Evolutionary conservation across 2,888 invertebrate genomes (phyloP).

Genomic region (Acholoe squamosa): DNA sequence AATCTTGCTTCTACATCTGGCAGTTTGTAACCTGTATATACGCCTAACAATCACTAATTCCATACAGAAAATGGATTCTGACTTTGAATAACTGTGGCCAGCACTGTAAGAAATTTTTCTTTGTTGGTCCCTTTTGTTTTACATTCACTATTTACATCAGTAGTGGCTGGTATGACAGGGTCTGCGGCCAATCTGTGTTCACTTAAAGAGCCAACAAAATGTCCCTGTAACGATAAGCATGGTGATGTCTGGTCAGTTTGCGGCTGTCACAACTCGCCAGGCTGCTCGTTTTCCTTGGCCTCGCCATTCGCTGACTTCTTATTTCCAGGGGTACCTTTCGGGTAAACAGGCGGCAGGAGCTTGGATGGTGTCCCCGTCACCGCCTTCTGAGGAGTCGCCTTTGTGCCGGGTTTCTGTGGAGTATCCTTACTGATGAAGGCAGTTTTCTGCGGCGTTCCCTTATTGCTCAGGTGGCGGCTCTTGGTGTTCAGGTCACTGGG

Average conservation of each 20-base stretch:
- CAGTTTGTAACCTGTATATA: too few relatives aligned
- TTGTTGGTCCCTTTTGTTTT: background rate
- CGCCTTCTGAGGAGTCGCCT: background rate
- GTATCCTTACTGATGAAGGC: background rate
- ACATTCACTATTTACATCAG: too few relatives aligned
- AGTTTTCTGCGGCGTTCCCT: background rate
- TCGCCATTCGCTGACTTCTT: background rate
- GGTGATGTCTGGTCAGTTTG: background rate
- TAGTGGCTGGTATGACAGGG: too few relatives aligned
- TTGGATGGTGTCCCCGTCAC: background rate
- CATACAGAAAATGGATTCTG: constrained; percentile 25
- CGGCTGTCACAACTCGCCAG: background rate
- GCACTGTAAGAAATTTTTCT: background rate
- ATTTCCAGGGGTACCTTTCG: background rate
- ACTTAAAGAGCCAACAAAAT: too few relatives aligned
- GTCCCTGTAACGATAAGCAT: too few relatives aligned
- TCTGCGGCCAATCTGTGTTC: too few relatives aligned
- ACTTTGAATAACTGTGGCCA: background rate
- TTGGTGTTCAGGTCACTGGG: too few relatives aligned
- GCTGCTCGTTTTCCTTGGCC: background rate
- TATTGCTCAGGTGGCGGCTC: background rate
- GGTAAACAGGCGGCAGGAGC: background rate
- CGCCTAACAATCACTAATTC: background rate
- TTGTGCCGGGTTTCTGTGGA: background rate
- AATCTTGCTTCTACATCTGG: too few relatives aligned